Percentiles rank a stretch among this genome's conserved stretches.
phyloP scores from a whole-genome alignment of 1,140 invertebrate species.

The Sitophilus oryzae region DNA sequence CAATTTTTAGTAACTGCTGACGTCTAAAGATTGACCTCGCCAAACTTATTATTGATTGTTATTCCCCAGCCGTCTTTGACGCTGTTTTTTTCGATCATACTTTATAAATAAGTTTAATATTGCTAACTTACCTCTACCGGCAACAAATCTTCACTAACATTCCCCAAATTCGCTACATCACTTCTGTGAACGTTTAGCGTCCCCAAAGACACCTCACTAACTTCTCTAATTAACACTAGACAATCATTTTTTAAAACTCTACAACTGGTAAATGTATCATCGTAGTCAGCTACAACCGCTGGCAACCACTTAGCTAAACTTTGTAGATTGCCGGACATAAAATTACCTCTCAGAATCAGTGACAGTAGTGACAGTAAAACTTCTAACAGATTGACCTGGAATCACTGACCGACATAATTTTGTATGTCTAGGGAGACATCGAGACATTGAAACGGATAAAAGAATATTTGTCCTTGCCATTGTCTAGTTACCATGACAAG shows the following conservation, averaged over 20 bases:
- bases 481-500: not conserved
- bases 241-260: conserved; percentile 30
- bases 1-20: no score
- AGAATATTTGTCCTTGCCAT: not conserved
- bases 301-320: conserved; percentile 41
- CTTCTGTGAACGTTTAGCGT: not conserved
- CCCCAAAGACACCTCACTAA: conserved; percentile 1
- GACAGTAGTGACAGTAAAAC: no score
- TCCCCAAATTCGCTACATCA: not conserved
- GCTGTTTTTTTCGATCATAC: no score
- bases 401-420: not conserved
- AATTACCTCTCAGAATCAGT: not conserved
- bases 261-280: conserved; percentile 29
- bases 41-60: no score
- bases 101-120: no score
- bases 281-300: conserved; percentile 28
- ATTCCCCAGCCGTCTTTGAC: no score
- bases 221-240: conserved; percentile 21
- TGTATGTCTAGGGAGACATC: not conserved
- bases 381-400: not conserved
- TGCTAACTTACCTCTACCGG: conserved; percentile 16
- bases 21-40: no score
- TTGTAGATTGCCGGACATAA: conserved; percentile 35
- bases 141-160: conserved; percentile 19
- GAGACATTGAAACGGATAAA: not conserved